Evolutionary conservation across 2,888 invertebrate genomes (phyloP).

Genomic region (Polyommatus iphigenia): DNA sequence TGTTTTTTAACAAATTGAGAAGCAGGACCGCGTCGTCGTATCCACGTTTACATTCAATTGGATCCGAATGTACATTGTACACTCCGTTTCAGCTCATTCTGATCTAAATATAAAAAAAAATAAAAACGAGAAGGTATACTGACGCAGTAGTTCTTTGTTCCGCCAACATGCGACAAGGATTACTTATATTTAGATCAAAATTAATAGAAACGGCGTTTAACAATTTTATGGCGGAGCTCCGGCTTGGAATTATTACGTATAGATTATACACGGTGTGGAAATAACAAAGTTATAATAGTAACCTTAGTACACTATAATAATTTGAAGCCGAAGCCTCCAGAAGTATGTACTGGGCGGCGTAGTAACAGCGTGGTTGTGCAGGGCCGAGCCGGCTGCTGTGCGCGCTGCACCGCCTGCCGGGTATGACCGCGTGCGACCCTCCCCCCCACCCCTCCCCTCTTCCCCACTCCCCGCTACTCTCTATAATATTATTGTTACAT

Average conservation of each 20-base stretch:
- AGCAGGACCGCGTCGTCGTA: background rate
- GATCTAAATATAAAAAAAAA: too few species aligned
- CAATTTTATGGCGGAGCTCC: background rate
- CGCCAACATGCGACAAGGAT: background rate
- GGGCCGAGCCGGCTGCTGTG: slow-evolving; percentile 73
- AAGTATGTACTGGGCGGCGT: background rate
- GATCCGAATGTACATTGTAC: background rate
- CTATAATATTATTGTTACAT: background rate
- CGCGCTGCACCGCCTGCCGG: slow-evolving; percentile 71
- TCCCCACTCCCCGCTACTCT: background rate
- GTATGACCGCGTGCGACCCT: slow-evolving; percentile 49
- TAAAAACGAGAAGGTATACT: too few species aligned
- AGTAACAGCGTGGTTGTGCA: slow-evolving; percentile 40
- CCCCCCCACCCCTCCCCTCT: background rate
- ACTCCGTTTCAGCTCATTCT: too few species aligned
- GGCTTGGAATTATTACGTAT: background rate
- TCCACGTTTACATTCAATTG: background rate
- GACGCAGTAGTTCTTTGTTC: too few species aligned
- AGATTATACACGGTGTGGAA: too few species aligned
- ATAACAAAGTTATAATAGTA: too few species aligned
- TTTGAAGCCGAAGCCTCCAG: too few species aligned
- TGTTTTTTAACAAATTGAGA: background rate
- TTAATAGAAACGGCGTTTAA: background rate
- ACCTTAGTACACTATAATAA: too few species aligned
- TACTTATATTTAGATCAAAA: background rate